Evolutionary conservation across 2,113 vertebrate species (phyloP).

Genomic region (Pholis gunnellus): DNA sequence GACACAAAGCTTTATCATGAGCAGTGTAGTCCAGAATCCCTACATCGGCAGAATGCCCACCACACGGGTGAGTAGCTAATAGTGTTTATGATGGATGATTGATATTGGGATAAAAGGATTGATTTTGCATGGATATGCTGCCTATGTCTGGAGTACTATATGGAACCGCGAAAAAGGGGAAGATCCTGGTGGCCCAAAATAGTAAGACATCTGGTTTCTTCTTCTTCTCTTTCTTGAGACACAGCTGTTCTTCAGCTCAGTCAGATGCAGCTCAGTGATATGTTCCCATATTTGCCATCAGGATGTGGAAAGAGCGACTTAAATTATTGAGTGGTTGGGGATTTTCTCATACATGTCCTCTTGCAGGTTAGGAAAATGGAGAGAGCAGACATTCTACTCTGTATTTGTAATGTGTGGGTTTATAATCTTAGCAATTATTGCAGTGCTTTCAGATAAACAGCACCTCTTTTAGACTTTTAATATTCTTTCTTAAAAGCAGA

Average conservation of each 20-base stretch:
- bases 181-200: not conserved
- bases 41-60: slow-evolving; percentile 77
- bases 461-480: not conserved
- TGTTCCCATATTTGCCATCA: slow-evolving; percentile 21
- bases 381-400: not conserved
- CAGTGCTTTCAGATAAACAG: not conserved
- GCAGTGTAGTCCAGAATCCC: slow-evolving; percentile 79
- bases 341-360: slow-evolving; percentile 8
- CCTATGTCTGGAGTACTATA: not conserved
- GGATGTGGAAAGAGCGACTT: slow-evolving; percentile 29
- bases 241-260: not conserved
- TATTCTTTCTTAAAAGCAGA: not conserved
- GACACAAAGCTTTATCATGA: slow-evolving; percentile 62
- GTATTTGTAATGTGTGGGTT: slow-evolving; percentile 34
- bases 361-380: slow-evolving; percentile 5
- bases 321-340: slow-evolving; percentile 61
- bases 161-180: not conserved
- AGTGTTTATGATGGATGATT: not conserved
- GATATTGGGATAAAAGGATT: not conserved
- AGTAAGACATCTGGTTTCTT: not conserved
- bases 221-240: not conserved
- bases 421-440: not conserved
- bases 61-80: slow-evolving; percentile 82
- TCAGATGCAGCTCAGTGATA: not conserved
- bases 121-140: slow-evolving; percentile 56